Evolutionary conservation across 2,113 vertebrate species (phyloP), one percentile per base, ranked within the genome.

Genomic region (Caloenas nicobarica): DNA sequence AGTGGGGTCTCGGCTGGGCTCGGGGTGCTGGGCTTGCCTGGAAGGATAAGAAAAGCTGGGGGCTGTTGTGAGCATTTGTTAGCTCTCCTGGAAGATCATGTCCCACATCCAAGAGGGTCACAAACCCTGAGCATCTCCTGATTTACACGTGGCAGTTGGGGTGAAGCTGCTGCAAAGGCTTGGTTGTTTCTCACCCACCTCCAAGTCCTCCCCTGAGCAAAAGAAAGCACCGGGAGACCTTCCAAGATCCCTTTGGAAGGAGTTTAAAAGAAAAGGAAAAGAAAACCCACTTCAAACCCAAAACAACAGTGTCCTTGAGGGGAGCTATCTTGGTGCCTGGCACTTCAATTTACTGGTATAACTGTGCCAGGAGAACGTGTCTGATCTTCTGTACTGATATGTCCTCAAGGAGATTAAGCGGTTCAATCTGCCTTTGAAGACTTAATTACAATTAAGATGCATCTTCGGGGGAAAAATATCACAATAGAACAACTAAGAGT

Each of bases 341-440:
- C 48, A 74, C 34, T 88, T 78, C 21, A 40, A 81, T 79, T 91
- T 57, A 11, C 65, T 54, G 29, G 34, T 40, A 13, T 72, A 82
- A 64, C 22, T 71, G 22, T 76, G 53, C 65, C 73, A 92, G 54
- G 12, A 84, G 44, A 73, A 74, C 2, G 10, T 31, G 22, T 11
- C 1, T 68, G 36, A 48, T 94, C 60, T 68, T 86, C 90, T 64
- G 69, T 34, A 44, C 72, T 38, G 58, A 71, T 91, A 76, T 25
- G 84, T 31, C 86, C 44, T 72, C 34, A 71, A 51, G 76, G 64
- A 94, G 38, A 50, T 88, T 38, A 79, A 65, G 44, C 4, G 4
- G 44, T 79, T 93, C 65, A 31, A 11, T 85, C 50, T 76, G 40
- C 48, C 74, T 93, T 95, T 92, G 81, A 95, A 91, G 62, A 93